These are phyloP conservation scores for Erpobdella octoculata DNA, from an alignment of 2,888 invertebrate genomes.

Conservation along the genomic window DNA sequence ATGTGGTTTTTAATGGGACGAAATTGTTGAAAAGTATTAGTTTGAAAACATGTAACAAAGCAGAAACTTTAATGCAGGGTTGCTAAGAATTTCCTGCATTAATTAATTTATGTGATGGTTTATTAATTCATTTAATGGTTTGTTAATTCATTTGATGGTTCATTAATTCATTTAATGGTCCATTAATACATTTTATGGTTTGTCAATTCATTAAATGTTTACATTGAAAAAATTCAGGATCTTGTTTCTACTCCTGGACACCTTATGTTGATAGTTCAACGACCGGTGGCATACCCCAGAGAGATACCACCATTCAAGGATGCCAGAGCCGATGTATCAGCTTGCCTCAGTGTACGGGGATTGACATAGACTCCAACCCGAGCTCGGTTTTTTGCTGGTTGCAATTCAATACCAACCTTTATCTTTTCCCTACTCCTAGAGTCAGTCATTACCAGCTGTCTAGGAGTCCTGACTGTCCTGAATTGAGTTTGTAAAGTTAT, in stretches of 20 bases:
- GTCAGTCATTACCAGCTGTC: slow-evolving; percentile 27
- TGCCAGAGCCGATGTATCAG: slow-evolving; percentile 24
- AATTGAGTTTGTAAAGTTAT: slow-evolving; percentile 19
- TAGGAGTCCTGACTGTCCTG: slow-evolving; percentile 29
- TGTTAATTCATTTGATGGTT: not conserved
- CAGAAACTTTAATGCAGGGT: too few species aligned
- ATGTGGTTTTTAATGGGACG: too few species aligned
- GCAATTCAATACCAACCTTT: slow-evolving; percentile 8
- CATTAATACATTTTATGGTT: too few species aligned
- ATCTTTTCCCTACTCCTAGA: not conserved
- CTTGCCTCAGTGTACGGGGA: slow-evolving; percentile 17
- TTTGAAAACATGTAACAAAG: too few species aligned
- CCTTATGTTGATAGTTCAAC: not conserved
- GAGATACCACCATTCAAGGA: slow-evolving; percentile 19
- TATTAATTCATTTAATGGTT: not conserved
- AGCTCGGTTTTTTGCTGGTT: slow-evolving; percentile 27
- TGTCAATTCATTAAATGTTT: too few species aligned
- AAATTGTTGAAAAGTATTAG: too few species aligned
- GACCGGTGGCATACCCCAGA: slow-evolving; percentile 25
- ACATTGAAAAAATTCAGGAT: too few species aligned
- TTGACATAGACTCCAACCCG: slow-evolving; percentile 30
- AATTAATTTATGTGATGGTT: not conserved
- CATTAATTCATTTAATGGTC: not conserved
- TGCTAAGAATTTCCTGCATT: too few species aligned
- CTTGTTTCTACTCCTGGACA: slow-evolving; percentile 26